Conservation (phyloP, 2,113 vertebrate species). For the Dromiciops gliroides region DNA sequence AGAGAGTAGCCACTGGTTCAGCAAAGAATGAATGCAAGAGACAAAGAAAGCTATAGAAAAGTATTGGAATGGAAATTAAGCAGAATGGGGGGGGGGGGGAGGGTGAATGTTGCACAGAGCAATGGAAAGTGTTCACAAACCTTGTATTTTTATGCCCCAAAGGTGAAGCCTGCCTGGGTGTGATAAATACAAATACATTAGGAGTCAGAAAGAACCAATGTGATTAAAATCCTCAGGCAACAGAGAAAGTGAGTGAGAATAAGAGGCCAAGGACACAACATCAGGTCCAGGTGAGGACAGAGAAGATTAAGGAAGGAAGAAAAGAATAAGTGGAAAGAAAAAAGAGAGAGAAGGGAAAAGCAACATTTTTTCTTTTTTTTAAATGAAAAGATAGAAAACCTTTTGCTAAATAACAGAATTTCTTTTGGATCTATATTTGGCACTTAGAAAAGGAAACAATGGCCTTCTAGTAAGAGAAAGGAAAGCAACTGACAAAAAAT, state of each 20-base stretch:
- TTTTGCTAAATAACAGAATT: conserved; percentile 60
- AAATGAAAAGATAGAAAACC: conserved; percentile 38
- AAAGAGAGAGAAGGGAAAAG: neutral
- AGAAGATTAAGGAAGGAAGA: conserved; percentile 45
- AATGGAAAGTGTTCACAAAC: conserved; percentile 50
- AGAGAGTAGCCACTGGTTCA: neutral
- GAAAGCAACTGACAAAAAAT: conserved; percentile 33
- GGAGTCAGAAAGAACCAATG: conserved; percentile 54
- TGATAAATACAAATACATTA: conserved; percentile 74
- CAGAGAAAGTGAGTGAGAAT: conserved; percentile 52
- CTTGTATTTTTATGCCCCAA: conserved; percentile 68
- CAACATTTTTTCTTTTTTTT: conserved; percentile 13
- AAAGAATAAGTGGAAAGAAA: neutral
- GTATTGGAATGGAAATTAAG: conserved; percentile 61
- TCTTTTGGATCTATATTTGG: conserved; percentile 54
- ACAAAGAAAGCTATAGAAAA: conserved; percentile 29
- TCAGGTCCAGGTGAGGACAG: conserved; percentile 39
- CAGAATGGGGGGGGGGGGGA: conserved; percentile 57
- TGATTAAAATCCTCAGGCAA: conserved; percentile 72
- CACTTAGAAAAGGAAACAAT: conserved; percentile 52
- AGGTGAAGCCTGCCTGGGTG: conserved; percentile 61
- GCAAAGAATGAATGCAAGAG: neutral
- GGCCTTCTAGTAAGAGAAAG: conserved; percentile 56
- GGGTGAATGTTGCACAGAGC: neutral
- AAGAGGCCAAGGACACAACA: conserved; percentile 33